Percentiles rank a stretch among this genome's conserved stretches.
These are phyloP conservation scores for Leptinotarsa lineolata DNA, from an alignment of 1,140 invertebrate genomes.

Conservation along the genomic window DNA sequence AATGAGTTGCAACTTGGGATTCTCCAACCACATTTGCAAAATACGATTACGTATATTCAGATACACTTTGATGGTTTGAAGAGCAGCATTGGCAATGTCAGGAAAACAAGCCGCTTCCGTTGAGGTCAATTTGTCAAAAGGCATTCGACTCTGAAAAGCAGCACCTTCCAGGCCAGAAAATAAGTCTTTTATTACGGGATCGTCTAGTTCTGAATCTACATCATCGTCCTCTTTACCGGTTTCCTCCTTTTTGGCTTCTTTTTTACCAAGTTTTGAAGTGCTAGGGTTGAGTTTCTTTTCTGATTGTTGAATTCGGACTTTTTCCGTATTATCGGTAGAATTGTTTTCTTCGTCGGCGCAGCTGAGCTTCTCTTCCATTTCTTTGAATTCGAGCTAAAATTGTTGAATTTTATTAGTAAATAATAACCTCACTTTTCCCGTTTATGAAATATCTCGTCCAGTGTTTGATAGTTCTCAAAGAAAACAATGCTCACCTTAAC, in stretches of 20 bases:
- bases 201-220: slow-evolving; percentile 53
- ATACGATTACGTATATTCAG: slow-evolving; percentile 91
- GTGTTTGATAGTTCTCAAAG: no score
- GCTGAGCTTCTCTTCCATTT: slow-evolving; percentile 71
- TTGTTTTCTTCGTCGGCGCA: slow-evolving; percentile 64
- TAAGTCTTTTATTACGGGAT: slow-evolving; percentile 54
- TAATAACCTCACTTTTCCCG: background rate
- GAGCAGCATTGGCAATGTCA: slow-evolving; percentile 80
- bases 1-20: slow-evolving; percentile 86
- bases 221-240: slow-evolving; percentile 61
- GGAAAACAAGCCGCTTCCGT: slow-evolving; percentile 92
- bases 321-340: slow-evolving; percentile 67
- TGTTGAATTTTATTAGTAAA: slow-evolving; percentile 7
- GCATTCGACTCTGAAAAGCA: slow-evolving; percentile 90
- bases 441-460: no score
- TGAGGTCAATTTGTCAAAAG: slow-evolving; percentile 93
- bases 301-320: slow-evolving; percentile 61
- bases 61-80: slow-evolving; percentile 88
- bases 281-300: slow-evolving; percentile 53
- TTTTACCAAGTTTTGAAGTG: slow-evolving; percentile 53
- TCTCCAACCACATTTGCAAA: slow-evolving; percentile 96
- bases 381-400: slow-evolving; percentile 67
- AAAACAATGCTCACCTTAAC: slow-evolving; percentile 59
- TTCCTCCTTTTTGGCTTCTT: slow-evolving; percentile 57
- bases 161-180: slow-evolving; percentile 82